Percentiles rank a stretch among this genome's conserved stretches.
Evolutionary conservation across 2,797 vertebrate species (phyloP).

Genomic region (Lerista edwardsae): DNA sequence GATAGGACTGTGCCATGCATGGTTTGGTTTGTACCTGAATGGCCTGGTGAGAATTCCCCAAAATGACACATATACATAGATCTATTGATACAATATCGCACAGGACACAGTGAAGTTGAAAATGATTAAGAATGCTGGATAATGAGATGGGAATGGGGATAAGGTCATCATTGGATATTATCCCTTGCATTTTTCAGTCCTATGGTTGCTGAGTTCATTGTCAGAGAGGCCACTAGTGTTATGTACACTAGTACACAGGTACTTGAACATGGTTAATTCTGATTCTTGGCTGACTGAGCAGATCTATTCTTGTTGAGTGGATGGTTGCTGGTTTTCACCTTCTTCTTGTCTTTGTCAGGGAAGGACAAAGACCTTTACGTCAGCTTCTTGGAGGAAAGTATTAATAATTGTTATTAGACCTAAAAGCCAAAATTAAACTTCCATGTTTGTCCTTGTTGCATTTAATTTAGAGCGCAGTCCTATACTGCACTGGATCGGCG

Average conservation of each 20-base stretch:
- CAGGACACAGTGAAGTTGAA: neutral
- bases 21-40: slow-evolving; percentile 7
- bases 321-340: neutral
- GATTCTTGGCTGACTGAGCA: neutral
- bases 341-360: neutral
- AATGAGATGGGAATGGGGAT: neutral
- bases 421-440: neutral
- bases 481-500: too few species aligned
- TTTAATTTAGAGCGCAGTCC: neutral
- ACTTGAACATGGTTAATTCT: too few species aligned
- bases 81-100: neutral
- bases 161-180: too few species aligned
- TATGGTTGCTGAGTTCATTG: neutral
- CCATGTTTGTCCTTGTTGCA: neutral
- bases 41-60: neutral
- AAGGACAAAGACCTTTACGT: neutral
- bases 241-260: too few species aligned
- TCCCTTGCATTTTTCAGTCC: neutral
- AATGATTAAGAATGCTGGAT: neutral
- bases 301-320: neutral
- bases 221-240: neutral
- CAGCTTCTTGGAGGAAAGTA: neutral
- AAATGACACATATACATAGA: neutral
- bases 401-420: neutral
- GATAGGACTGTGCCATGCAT: neutral